Evolutionary conservation across 2,797 vertebrate genomes (phyloP).

Genomic region (Phalanger gymnotis): DNA sequence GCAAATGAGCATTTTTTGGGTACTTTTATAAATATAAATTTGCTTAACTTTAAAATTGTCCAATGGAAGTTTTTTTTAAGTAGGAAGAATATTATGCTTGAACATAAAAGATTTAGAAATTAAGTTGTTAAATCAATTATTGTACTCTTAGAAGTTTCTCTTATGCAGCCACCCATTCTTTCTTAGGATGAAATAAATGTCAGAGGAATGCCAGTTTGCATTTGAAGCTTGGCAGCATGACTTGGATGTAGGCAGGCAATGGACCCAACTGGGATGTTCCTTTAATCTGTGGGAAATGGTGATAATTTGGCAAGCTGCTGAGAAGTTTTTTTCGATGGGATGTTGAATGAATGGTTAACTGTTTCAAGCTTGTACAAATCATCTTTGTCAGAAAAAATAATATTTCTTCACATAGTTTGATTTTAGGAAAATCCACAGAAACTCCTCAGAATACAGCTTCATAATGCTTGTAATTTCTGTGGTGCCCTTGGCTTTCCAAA

Average conservation of each 20-base stretch:
- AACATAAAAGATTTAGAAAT: constrained; percentile 1
- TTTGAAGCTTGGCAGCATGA: neutral
- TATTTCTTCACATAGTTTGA: neutral
- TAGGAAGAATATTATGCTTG: neutral
- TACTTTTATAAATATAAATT: neutral
- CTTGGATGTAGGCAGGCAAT: neutral
- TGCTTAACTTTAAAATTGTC: neutral
- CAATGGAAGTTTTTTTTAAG: neutral
- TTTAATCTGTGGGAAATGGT: neutral
- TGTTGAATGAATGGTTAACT: neutral
- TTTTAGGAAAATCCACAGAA: neutral
- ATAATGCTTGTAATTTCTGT: neutral
- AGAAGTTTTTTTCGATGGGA: neutral
- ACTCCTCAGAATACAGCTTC: neutral
- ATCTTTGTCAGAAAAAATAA: neutral
- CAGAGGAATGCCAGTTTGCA: neutral
- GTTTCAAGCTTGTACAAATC: neutral
- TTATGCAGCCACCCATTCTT: neutral
- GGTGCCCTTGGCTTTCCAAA: neutral
- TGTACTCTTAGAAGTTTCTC: neutral
- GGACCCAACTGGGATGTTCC: neutral
- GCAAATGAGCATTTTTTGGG: neutral
- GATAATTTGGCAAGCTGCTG: neutral
- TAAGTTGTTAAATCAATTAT: neutral
- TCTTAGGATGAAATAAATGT: neutral